Percentiles rank a stretch among this genome's conserved stretches.
These are phyloP conservation scores for Megaustenia siamemsis DNA, from an alignment of 2,888 invertebrate genomes.

Conservation along the genomic window DNA sequence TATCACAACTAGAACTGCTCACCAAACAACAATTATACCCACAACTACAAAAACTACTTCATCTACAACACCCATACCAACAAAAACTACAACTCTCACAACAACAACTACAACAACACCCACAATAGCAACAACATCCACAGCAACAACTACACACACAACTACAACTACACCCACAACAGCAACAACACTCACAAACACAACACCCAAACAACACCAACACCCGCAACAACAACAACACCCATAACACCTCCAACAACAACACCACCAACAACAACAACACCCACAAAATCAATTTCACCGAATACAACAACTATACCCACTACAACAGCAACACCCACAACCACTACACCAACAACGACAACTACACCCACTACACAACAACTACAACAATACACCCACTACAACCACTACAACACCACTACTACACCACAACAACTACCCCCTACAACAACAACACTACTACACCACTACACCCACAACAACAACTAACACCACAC, in stretches of 20 bases:
- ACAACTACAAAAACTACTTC: not conserved
- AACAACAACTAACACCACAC: not conserved
- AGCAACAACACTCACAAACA: not conserved
- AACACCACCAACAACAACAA: not conserved
- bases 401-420: not conserved
- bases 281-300: not conserved
- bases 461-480: not conserved
- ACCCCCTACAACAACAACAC: not conserved
- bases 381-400: not conserved
- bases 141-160: not conserved
- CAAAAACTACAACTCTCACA: not conserved
- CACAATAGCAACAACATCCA: slow-evolving; percentile 18
- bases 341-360: not conserved
- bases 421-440: not conserved
- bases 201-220: not conserved
- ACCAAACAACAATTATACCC: not conserved
- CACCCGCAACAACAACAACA: not conserved
- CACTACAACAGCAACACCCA: not conserved
- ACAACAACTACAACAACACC: not conserved
- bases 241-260: not conserved
- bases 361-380: not conserved
- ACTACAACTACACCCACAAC: not conserved
- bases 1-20: not conserved
- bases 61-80: not conserved
- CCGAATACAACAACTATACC: not conserved